Percentiles rank a stretch among this genome's conserved stretches.
These are phyloP conservation scores for Ctenoplectra terminalis DNA, from an alignment of 1,140 invertebrate species.

Conservation along the genomic window DNA sequence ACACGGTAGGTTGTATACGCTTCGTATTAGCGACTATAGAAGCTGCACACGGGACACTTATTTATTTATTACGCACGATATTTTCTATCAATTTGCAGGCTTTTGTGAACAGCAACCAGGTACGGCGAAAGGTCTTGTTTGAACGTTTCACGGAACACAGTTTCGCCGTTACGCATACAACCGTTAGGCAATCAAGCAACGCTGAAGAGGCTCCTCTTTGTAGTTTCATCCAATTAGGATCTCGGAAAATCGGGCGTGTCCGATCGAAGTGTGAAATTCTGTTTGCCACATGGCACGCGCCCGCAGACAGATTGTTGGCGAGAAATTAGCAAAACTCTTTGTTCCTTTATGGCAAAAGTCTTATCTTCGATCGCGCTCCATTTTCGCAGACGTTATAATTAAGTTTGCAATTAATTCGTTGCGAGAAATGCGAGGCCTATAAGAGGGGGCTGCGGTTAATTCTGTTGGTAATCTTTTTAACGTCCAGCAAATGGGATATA, in stretches of 20 bases:
- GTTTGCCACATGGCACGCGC: conserved; percentile 74
- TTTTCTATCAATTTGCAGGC: not conserved
- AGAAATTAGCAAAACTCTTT: conserved; percentile 38
- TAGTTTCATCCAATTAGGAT: conserved; percentile 62
- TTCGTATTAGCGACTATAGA: not conserved
- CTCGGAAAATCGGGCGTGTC: conserved; percentile 67
- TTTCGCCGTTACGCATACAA: not conserved
- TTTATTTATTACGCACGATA: not conserved
- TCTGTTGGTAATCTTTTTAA: no score
- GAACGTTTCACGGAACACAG: not conserved
- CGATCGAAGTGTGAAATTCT: conserved; percentile 70
- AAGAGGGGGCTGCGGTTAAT: not conserved
- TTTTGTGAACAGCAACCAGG: not conserved
- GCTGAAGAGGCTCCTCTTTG: conserved; percentile 43
- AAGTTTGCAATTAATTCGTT: conserved; percentile 1
- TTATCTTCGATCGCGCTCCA: not conserved
- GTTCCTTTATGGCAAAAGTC: not conserved
- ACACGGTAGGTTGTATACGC: not conserved
- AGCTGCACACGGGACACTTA: not conserved
- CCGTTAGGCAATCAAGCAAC: conserved; percentile 41
- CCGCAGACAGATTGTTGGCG: conserved; percentile 58
- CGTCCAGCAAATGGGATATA: no score
- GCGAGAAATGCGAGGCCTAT: not conserved
- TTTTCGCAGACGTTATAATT: not conserved
- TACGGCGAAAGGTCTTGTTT: not conserved